Base-by-base conservation (phyloP, 2,888 invertebrate species). In the Homarus gammarus region DNA sequence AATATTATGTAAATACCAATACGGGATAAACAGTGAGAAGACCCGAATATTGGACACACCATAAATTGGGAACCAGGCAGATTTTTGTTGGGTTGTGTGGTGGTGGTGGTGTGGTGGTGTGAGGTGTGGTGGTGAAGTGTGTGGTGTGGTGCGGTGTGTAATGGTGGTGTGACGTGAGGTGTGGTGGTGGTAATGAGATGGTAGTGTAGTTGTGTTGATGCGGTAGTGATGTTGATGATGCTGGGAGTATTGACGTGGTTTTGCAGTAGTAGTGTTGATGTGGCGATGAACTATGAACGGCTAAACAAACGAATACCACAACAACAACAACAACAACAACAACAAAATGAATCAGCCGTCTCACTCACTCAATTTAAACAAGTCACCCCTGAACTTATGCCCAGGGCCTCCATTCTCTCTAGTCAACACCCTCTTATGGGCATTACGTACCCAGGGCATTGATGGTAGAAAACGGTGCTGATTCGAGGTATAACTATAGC, bases 1-100 rank as follows among this genome's bases (percentile, higher is more conserved):
- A 84, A 84, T 84, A 84, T 84, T 84, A 84, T 84, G 84, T 36
- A 84, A 61, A 84, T 84, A 40, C 27, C 73, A 73, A 56, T 75
- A 75, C 73, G 40, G 75, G 84, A 84, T 75, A 73, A 84, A 84
- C 73, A 84, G 73, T 56, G 61, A 2, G 38, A 84, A 75, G 73
- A 73, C 75, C 84, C 51, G 75, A 75, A 73, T 82, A 82, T 82
- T 82, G 82, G 82, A 70, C 82, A 82, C 82, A 31, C 68, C 8
- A 68, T 82, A 82, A 82, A 82, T 70, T 33, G 31, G 33, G 51
- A n/a, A 27, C 78, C 33, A 51, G 78, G 56, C 78, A 51, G 51
- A 78, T 78, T 78, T 78, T 38, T 49, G 56, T 64, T 27, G 38
- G 73, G 40, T n/a, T n/a, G n/a, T n/a, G n/a, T n/a, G n/a, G n/a